Percentiles rank a stretch among this genome's conserved stretches.
Conservation (phyloP, 30 jellyfish, hydroid and myxozoan species). For the Pseudorhiza aurosa region DNA sequence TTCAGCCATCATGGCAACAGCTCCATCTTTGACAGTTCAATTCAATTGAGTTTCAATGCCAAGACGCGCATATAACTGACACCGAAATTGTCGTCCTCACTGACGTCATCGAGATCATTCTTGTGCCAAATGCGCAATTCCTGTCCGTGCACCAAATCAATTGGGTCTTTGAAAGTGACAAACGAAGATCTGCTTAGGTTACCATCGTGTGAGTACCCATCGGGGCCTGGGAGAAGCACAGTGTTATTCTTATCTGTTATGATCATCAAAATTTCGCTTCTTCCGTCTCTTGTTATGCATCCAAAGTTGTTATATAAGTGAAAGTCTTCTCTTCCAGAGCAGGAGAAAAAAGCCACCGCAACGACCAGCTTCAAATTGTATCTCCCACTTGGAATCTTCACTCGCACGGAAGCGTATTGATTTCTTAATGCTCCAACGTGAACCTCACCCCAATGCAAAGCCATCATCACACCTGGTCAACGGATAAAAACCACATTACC, state of each 20-base stretch:
- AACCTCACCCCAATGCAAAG: not conserved
- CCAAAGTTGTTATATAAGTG: slow-evolving; percentile 10
- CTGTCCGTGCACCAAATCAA: slow-evolving; percentile 25
- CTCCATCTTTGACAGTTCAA: too few relatives aligned
- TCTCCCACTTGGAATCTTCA: slow-evolving; percentile 33
- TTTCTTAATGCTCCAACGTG: slow-evolving; percentile 27
- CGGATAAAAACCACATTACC: too few relatives aligned
- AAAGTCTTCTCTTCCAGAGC: not conserved
- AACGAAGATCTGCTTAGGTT: slow-evolving; percentile 28
- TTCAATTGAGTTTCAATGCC: not conserved
- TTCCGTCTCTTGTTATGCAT: slow-evolving; percentile 6
- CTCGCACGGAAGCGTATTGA: slow-evolving; percentile 26
- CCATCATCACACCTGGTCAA: slow-evolving; percentile 33
- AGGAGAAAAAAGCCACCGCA: slow-evolving; percentile 23
- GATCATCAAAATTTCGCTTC: slow-evolving; percentile 29
- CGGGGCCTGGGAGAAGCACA: slow-evolving; percentile 40
- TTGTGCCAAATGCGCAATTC: slow-evolving; percentile 56
- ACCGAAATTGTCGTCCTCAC: slow-evolving; percentile 39
- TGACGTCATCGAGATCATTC: slow-evolving; percentile 20
- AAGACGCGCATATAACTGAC: slow-evolving; percentile 1
- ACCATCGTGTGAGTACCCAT: slow-evolving; percentile 64
- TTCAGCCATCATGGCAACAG: too few relatives aligned
- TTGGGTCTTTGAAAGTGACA: slow-evolving; percentile 56
- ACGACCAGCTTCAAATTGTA: slow-evolving; percentile 44
- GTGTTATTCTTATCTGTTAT: slow-evolving; percentile 32